These are phyloP conservation scores for Deroplatys truncata DNA, from an alignment of 2,888 invertebrate genomes.

Conservation along the genomic window DNA sequence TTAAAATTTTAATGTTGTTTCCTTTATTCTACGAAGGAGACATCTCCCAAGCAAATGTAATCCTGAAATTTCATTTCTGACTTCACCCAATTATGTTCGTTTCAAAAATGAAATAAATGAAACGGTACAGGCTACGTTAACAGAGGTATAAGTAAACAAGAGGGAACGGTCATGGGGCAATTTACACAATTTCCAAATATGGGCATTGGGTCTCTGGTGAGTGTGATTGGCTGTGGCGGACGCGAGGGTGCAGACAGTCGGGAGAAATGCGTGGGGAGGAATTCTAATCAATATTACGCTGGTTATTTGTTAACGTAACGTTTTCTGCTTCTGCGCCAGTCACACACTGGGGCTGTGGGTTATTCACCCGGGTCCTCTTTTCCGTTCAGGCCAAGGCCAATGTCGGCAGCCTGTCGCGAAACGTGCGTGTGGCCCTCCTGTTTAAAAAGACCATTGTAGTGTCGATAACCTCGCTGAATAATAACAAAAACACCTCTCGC, in stretches of 20 bases:
- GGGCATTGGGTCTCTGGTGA: not conserved
- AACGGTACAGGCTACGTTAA: not conserved
- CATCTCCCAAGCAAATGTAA: too few relatives aligned
- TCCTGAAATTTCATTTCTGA: too few relatives aligned
- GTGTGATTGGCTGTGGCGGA: not conserved
- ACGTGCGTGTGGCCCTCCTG: not conserved
- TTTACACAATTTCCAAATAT: not conserved
- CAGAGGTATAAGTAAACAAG: not conserved
- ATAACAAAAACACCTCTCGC: not conserved
- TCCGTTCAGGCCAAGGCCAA: conserved; percentile 12
- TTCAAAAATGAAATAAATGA: too few relatives aligned
- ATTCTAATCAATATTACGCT: conserved; percentile 1
- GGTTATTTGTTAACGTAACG: conserved; percentile 5
- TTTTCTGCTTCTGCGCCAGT: not conserved
- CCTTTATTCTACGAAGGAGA: too few relatives aligned
- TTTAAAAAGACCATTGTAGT: not conserved
- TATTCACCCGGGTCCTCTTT: conserved; percentile 4
- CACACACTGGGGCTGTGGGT: conserved; percentile 5
- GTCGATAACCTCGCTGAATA: not conserved
- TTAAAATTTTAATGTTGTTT: too few relatives aligned
- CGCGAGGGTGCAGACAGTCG: not conserved
- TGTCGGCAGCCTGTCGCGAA: not conserved
- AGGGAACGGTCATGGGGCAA: not conserved
- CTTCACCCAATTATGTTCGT: too few relatives aligned
- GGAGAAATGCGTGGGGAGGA: not conserved